Conservation (phyloP, 2,888 invertebrate species). For the Euphydryas editha region DNA sequence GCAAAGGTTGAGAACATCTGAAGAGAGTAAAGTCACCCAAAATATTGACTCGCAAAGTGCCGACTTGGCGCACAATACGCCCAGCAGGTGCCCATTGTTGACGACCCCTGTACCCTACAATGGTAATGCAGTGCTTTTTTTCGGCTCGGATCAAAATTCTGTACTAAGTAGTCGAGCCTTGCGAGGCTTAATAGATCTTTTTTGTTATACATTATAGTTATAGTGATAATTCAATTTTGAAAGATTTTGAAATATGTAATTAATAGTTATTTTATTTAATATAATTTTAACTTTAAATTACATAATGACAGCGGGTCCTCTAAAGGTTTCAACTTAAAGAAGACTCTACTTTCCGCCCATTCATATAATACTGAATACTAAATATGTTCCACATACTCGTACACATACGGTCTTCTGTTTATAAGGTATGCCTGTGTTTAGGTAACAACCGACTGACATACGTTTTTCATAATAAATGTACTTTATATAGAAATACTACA, state of each 20-base stretch:
- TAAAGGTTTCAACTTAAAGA: no score
- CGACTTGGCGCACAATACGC: slow-evolving; percentile 73
- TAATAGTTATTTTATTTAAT: background rate
- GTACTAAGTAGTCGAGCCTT: slow-evolving; percentile 58
- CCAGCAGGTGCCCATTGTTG: slow-evolving; percentile 79
- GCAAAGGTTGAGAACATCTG: slow-evolving; percentile 55
- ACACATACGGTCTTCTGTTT: no score
- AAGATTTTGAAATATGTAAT: background rate
- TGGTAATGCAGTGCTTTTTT: slow-evolving; percentile 77
- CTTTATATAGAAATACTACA: no score
- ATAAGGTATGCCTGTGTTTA: no score
- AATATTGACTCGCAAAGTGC: slow-evolving; percentile 82
- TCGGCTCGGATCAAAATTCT: slow-evolving; percentile 62
- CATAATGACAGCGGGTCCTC: no score
- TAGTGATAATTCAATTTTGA: background rate
- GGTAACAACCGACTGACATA: no score
- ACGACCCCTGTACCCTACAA: slow-evolving; percentile 66
- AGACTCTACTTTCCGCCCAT: no score
- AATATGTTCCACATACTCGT: no score
- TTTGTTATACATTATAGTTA: slow-evolving; percentile 1
- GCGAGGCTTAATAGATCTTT: slow-evolving; percentile 26
- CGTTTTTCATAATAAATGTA: no score
- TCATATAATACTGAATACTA: no score
- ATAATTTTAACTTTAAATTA: no score
- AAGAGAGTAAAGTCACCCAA: slow-evolving; percentile 70